Conservation (phyloP, 2,888 invertebrate genomes). For the Caradrina clavipalpis region DNA sequence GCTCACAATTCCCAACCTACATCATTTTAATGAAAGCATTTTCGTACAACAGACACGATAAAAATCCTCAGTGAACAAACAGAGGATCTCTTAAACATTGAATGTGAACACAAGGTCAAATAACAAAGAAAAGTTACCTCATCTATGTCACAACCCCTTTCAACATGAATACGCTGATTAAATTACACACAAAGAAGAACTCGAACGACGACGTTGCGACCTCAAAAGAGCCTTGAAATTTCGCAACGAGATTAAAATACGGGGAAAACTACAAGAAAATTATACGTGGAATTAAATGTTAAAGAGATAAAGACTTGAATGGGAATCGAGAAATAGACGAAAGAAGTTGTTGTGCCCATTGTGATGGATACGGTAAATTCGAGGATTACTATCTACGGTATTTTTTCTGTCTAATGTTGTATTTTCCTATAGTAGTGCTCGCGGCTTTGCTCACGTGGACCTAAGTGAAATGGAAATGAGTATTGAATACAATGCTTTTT, state of each 20-base stretch:
- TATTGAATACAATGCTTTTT: too few relatives aligned
- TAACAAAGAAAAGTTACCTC: constrained; percentile 59
- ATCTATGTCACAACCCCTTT: constrained; percentile 62
- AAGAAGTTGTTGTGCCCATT: neutral
- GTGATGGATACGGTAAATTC: neutral
- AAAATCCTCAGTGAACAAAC: constrained; percentile 47
- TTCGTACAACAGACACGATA: constrained; percentile 34
- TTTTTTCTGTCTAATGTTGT: too few relatives aligned
- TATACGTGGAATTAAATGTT: constrained; percentile 15
- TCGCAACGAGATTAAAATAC: constrained; percentile 51
- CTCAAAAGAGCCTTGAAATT: constrained; percentile 58
- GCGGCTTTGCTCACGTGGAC: neutral
- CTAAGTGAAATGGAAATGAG: too few relatives aligned
- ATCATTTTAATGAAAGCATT: constrained; percentile 41
- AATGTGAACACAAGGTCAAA: constrained; percentile 55
- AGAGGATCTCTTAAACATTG: constrained; percentile 46
- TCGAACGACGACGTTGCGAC: constrained; percentile 56
- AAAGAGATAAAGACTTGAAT: neutral
- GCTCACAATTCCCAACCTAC: constrained; percentile 20
- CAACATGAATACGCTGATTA: constrained; percentile 64
- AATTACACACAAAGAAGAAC: constrained; percentile 61
- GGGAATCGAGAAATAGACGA: neutral
- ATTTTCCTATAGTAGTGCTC: too few relatives aligned
- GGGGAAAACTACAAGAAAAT: constrained; percentile 37
- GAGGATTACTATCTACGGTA: neutral